Percentiles rank a stretch among this genome's conserved stretches.
These are phyloP conservation scores for Porites lutea DNA, from an alignment of 64 coral and sea anemone species.

Conservation along the genomic window DNA sequence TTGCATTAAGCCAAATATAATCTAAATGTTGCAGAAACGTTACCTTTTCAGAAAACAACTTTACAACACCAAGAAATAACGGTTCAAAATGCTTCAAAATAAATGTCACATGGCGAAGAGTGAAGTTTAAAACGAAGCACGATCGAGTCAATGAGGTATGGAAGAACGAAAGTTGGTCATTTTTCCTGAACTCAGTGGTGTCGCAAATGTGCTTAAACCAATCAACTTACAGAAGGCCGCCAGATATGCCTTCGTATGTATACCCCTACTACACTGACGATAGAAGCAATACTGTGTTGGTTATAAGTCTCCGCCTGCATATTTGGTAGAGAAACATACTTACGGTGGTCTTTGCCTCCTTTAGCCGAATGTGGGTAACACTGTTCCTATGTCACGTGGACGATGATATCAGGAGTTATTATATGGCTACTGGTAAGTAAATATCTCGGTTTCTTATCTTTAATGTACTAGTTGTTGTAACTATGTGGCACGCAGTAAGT, in stretches of 20 bases:
- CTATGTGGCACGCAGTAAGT: no score
- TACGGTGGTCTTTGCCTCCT: neutral
- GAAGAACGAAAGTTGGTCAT: neutral
- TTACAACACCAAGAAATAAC: neutral
- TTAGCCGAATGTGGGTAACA: neutral
- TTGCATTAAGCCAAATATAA: neutral
- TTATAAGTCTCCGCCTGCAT: neutral
- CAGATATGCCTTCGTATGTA: neutral
- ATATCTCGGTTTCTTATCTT: no score
- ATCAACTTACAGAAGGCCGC: no score
- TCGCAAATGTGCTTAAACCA: neutral
- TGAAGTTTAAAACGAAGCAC: neutral
- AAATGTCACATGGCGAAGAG: neutral
- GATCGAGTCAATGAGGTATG: neutral
- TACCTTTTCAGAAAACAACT: neutral
- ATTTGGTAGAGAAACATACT: neutral
- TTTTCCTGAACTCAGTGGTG: neutral
- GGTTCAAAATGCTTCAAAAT: neutral
- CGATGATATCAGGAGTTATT: slow-evolving; percentile 28
- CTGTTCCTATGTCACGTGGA: neutral
- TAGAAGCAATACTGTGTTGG: neutral
- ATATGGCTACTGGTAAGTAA: slow-evolving; percentile 33
- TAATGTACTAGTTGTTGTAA: no score
- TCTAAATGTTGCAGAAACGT: neutral
- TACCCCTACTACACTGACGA: neutral